Base-by-base conservation (phyloP, 2,888 invertebrate species). In the Pseudeuparius sepicola region DNA sequence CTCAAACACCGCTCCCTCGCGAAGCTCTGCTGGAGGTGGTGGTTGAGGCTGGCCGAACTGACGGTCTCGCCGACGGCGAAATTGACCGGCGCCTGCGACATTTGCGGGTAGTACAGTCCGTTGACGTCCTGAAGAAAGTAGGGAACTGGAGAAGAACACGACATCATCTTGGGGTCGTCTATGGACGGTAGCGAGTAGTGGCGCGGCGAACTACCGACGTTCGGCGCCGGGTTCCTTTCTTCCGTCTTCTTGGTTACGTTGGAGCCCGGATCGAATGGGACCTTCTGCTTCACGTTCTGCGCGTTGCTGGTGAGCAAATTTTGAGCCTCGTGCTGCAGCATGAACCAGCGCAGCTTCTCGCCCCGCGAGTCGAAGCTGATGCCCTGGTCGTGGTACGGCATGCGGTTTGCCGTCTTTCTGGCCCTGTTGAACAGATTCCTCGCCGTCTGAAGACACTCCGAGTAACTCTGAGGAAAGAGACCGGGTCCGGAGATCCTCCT, bases 291-390 rank as follows among this genome's bases (percentile, higher is more conserved):
- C 5, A 83, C 81, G 52, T 80, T 82, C 36, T 73, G 78, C 24
- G 80, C 80, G 50, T 76, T 73, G 12, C 81, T 81, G 2, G 81
- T 65, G 2, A 84, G 61, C 18, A 84, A 67, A 45, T 78, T 75
- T 52, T 84, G 80, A 1, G 88, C 88, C 65, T 92, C 90, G 54
- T 81, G 80, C 1, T 89, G 89, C 32, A 90, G 60, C 72, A 90
- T 78, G 61, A 88, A 92, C 90, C 90, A 92, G 41, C 88, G 70
- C 9, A 89, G 64, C 34, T 72, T 68, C 45, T 80, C 76, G 25
- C 78, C 73, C 27, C 75, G 67, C 9, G 69, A 66, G 49, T 79
- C 78, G 53, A 88, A 86, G 44, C 72, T 67, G 13, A 78, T 70
- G 45, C 75, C 73, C 45, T 83, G 83, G 55, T 89, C 85, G 14